Evolutionary conservation across 2,888 invertebrate genomes (phyloP).

Genomic region (Ferdinandea cuprea): DNA sequence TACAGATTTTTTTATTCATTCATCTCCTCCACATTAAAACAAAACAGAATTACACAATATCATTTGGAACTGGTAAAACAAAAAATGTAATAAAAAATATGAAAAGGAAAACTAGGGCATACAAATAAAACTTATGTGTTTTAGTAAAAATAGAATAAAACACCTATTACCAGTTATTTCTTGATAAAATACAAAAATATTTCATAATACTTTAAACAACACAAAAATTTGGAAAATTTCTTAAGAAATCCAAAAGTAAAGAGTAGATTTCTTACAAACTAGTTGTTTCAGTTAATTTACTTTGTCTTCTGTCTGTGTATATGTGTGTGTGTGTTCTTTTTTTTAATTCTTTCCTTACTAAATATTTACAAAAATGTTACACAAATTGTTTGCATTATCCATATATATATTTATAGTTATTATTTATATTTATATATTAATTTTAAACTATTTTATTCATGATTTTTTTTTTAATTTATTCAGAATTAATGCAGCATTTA

Average conservation of each 20-base stretch:
- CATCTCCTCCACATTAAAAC: slow-evolving; percentile 42
- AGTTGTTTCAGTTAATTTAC: slow-evolving; percentile 62
- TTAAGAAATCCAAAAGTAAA: slow-evolving; percentile 40
- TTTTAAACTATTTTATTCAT: slow-evolving; percentile 46
- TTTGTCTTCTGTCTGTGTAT: slow-evolving; percentile 31
- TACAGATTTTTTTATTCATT: slow-evolving; percentile 68
- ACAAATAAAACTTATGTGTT: slow-evolving; percentile 24
- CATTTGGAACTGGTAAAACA: slow-evolving; percentile 11
- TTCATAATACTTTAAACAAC: slow-evolving; percentile 33
- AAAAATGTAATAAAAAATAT: slow-evolving; percentile 4
- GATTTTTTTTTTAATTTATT: slow-evolving; percentile 16
- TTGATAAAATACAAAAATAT: slow-evolving; percentile 59
- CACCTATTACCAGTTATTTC: slow-evolving; percentile 31
- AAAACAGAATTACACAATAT: slow-evolving; percentile 48
- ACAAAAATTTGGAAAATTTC: slow-evolving; percentile 5
- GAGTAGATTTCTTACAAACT: slow-evolving; percentile 45
- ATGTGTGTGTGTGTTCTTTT: not conserved
- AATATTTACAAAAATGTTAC: slow-evolving; percentile 66
- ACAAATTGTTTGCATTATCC: slow-evolving; percentile 56
- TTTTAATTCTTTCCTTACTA: slow-evolving; percentile 42
- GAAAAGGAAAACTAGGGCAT: slow-evolving; percentile 2
- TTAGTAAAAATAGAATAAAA: slow-evolving; percentile 29
- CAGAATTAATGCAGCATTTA: slow-evolving; percentile 41
- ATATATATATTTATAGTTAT: slow-evolving; percentile 27
- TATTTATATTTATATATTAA: slow-evolving; percentile 35